Evolutionary conservation across 2,113 vertebrate genomes (phyloP).

Genomic region (Bettongia penicillata): DNA sequence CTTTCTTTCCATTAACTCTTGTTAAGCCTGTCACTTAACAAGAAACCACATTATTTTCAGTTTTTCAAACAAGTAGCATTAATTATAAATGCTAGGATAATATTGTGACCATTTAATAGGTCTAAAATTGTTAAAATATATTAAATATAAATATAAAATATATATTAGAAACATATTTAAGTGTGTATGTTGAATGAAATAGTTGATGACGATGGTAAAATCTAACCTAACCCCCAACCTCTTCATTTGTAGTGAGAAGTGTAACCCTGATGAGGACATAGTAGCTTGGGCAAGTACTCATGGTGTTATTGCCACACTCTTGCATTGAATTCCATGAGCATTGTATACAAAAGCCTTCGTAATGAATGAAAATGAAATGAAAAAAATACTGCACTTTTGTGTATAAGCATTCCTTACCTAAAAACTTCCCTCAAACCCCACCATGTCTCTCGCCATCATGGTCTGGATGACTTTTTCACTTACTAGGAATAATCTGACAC

Average conservation of each 20-base stretch:
- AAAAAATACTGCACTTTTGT: conserved; percentile 45
- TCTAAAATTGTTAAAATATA: conserved; percentile 46
- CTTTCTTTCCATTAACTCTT: conserved; percentile 39
- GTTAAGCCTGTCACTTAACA: conserved; percentile 10
- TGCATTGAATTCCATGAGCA: conserved; percentile 70
- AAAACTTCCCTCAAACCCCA: conserved; percentile 17
- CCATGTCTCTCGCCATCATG: background rate
- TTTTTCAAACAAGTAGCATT: conserved; percentile 57
- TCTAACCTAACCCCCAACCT: conserved; percentile 54
- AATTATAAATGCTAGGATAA: conserved; percentile 50
- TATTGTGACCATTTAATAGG: conserved; percentile 44
- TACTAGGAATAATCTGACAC: conserved; percentile 44
- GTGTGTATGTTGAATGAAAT: conserved; percentile 69
- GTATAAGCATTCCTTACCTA: conserved; percentile 40
- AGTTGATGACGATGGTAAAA: conserved; percentile 63
- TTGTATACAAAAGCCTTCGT: conserved; percentile 60
- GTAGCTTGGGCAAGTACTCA: conserved; percentile 67
- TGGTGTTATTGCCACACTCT: conserved; percentile 66
- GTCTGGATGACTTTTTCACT: conserved; percentile 33
- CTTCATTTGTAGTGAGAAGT: conserved; percentile 70
- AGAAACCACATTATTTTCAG: conserved; percentile 40
- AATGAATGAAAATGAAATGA: conserved; percentile 65
- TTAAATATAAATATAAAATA: no score
- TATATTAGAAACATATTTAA: conserved; percentile 70
- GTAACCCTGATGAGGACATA: conserved; percentile 71